Conservation (phyloP, 2,113 vertebrate species). For the Scomber scombrus region DNA sequence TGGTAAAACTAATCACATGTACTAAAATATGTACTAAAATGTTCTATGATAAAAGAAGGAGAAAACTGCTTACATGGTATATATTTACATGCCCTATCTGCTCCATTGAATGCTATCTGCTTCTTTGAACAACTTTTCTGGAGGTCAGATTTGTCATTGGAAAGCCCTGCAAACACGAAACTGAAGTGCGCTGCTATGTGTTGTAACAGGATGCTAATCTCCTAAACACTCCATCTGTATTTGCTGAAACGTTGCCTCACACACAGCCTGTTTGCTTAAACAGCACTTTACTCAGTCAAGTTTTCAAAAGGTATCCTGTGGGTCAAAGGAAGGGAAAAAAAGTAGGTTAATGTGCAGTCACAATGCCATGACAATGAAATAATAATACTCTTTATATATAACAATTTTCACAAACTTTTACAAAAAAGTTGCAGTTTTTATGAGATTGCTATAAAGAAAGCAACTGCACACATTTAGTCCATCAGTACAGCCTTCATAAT, state of each 20-base stretch:
- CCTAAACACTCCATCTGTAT: conserved; percentile 75
- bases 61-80: conserved; percentile 41
- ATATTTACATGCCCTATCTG: conserved; percentile 59
- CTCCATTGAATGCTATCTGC: conserved; percentile 54
- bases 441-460: no score
- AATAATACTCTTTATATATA: background rate
- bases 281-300: conserved; percentile 39
- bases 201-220: conserved; percentile 79
- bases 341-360: conserved; percentile 31
- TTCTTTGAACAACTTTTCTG: conserved; percentile 63
- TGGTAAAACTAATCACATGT: conserved; percentile 9
- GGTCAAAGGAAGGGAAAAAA: conserved; percentile 34
- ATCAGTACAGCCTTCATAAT: background rate
- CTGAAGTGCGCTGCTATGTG: conserved; percentile 62
- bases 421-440: background rate
- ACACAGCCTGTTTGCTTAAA: conserved; percentile 66
- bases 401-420: background rate
- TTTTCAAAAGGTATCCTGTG: conserved; percentile 44
- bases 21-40: conserved; percentile 25
- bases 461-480: no score
- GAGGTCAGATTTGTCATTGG: conserved; percentile 67
- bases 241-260: conserved; percentile 77
- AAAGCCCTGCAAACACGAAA: conserved; percentile 70
- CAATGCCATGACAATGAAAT: conserved; percentile 10
- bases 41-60: conserved; percentile 10